Conservation (phyloP, 2,113 vertebrate genomes). For the Mesitornis unicolor region DNA sequence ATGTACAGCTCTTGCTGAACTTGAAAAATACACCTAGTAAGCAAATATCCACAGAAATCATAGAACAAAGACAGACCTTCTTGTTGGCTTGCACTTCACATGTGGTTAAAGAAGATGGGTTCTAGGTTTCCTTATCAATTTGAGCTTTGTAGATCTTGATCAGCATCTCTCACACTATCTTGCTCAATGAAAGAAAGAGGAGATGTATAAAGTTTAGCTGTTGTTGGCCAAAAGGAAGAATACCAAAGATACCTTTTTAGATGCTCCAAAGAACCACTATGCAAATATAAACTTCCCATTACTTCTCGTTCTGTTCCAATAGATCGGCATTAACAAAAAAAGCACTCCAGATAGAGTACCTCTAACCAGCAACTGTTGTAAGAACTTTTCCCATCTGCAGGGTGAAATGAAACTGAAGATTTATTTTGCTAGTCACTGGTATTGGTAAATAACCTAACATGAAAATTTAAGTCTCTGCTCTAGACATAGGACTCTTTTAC, state of each 20-base stretch:
- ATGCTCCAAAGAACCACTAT: not conserved
- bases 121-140: not conserved
- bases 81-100: not conserved
- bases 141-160: not conserved
- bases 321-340: not conserved
- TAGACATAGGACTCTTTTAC: not conserved
- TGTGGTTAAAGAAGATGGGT: not conserved
- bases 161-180: not conserved
- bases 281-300: not conserved
- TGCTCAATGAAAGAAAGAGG: not conserved
- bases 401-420: not conserved
- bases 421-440: not conserved
- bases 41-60: not conserved
- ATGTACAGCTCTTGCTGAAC: not conserved
- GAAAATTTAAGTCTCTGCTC: not conserved
- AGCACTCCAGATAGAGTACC: not conserved
- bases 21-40: not conserved
- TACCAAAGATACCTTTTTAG: not conserved
- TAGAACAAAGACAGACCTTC: not conserved
- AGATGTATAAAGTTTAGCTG: not conserved
- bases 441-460: not conserved
- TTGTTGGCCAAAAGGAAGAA: not conserved
- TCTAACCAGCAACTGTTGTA: not conserved
- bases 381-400: not conserved
- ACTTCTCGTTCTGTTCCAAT: not conserved